These are phyloP conservation scores for Caenorhabditis panamensis DNA, from an alignment of 2,888 invertebrate genomes.

Conservation along the genomic window DNA sequence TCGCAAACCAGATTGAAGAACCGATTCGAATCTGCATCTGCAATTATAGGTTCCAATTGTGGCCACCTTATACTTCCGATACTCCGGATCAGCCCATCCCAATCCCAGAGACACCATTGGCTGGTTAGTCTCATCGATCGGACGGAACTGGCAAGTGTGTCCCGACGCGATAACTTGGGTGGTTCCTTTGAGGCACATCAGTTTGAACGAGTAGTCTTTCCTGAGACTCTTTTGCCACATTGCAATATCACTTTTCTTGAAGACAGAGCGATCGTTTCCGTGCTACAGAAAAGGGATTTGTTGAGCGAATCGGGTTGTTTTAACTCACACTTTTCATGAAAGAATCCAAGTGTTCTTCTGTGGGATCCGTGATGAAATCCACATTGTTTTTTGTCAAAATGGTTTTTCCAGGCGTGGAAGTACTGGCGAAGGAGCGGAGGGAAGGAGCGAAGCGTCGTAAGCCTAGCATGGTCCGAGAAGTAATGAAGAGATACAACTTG, in stretches of 20 bases:
- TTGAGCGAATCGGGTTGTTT: not conserved
- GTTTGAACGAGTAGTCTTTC: slow-evolving; percentile 17
- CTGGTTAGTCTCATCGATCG: not conserved
- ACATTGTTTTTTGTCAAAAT: not conserved
- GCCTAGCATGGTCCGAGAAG: too few species aligned
- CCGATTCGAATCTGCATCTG: too few species aligned
- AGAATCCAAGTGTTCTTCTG: not conserved
- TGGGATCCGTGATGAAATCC: not conserved
- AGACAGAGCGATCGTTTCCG: not conserved
- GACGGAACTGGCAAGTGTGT: not conserved
- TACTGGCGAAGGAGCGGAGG: not conserved
- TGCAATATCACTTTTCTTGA: slow-evolving; percentile 9
- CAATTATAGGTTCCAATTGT: too few species aligned
- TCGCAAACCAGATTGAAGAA: slow-evolving; percentile 17
- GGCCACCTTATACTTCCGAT: not conserved
- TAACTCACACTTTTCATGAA: slow-evolving; percentile 5
- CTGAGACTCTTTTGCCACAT: slow-evolving; percentile 25
- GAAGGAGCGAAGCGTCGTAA: not conserved
- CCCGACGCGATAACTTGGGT: not conserved
- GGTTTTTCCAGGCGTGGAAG: not conserved
- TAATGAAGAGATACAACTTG: too few species aligned
- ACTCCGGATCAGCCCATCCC: slow-evolving; percentile 20
- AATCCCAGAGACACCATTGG: slow-evolving; percentile 20
- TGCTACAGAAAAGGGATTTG: too few species aligned
- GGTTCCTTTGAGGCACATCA: slow-evolving; percentile 29